Percentiles rank a stretch among this genome's conserved stretches.
Conservation (phyloP, 1,140 invertebrate species). For the Eumeta japonica region DNA sequence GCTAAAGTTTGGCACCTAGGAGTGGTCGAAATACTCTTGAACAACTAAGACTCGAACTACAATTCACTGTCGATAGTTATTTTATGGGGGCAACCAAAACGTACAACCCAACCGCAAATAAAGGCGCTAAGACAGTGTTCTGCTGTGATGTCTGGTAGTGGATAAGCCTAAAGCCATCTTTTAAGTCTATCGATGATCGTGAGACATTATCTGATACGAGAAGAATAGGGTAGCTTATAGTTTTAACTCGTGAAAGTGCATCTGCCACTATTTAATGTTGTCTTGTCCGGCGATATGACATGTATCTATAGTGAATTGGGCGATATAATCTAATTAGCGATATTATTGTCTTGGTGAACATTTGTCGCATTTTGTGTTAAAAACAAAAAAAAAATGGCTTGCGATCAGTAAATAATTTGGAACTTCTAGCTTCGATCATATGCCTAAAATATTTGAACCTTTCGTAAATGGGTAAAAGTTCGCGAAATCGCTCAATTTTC, state of each 20-base stretch:
- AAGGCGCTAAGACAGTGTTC: conserved; percentile 19
- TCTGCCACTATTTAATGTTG: conserved; percentile 17
- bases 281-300: no score
- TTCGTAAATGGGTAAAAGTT: conserved; percentile 44
- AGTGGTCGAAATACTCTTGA: conserved; percentile 11
- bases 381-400: conserved; percentile 22
- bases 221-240: conserved; percentile 8
- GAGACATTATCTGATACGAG: conserved; percentile 2
- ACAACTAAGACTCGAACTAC: conserved; percentile 22
- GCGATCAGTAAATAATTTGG: conserved; percentile 18
- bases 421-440: conserved; percentile 33
- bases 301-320: conserved; percentile 27
- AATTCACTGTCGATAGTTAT: conserved; percentile 34
- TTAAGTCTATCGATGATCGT: background rate
- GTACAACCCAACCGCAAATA: conserved; percentile 21
- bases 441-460: conserved; percentile 32
- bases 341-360: conserved; percentile 18
- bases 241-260: conserved; percentile 17
- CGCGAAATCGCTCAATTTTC: conserved; percentile 22
- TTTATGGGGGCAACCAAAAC: conserved; percentile 22
- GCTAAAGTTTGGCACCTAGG: conserved; percentile 12
- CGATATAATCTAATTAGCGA: conserved; percentile 32
- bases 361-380: conserved; percentile 23
- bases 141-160: conserved; percentile 20
- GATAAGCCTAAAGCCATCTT: conserved; percentile 27